phyloP scores from a whole-genome alignment of 2,113 vertebrate species.

The Callopanchax toddi region DNA sequence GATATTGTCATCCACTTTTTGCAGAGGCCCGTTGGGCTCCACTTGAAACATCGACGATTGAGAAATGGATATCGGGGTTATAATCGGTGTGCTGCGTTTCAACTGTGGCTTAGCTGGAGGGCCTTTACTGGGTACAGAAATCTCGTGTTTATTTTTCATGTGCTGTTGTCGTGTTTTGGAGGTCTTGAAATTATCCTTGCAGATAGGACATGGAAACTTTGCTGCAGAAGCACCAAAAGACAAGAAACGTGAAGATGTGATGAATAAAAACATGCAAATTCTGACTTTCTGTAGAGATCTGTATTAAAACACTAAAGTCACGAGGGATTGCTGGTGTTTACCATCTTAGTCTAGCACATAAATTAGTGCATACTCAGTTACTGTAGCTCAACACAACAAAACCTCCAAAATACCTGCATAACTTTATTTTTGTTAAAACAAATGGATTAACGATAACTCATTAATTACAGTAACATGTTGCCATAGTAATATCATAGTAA shows the following conservation, averaged over 20 bases:
- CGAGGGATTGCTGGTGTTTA: too few relatives aligned
- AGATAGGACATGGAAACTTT: conserved; percentile 70
- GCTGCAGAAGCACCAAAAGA: conserved; percentile 52
- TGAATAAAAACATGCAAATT: too few relatives aligned
- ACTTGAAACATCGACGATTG: conserved; percentile 63
- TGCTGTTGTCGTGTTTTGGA: conserved; percentile 69
- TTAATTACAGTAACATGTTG: too few relatives aligned
- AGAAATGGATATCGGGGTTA: conserved; percentile 68
- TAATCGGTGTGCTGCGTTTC: conserved; percentile 50
- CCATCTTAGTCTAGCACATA: too few relatives aligned
- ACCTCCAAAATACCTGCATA: too few relatives aligned
- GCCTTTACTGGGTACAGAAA: conserved; percentile 21
- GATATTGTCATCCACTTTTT: conserved; percentile 76
- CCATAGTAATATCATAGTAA: too few relatives aligned
- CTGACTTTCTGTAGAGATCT: too few relatives aligned
- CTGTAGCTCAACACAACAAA: too few relatives aligned
- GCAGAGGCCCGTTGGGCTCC: conserved; percentile 72
- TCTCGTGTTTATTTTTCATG: conserved; percentile 74
- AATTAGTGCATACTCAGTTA: too few relatives aligned
- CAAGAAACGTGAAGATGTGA: conserved; percentile 22
- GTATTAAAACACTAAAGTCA: too few relatives aligned
- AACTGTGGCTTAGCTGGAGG: conserved; percentile 11
- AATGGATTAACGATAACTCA: too few relatives aligned
- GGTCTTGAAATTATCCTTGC: conserved; percentile 75
- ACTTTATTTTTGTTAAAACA: too few relatives aligned